Percentiles rank a stretch among this genome's conserved stretches.
phyloP scores from a whole-genome alignment of 37 sponge, comb jelly and placozoan species.

The Ephydatia muelleri region DNA sequence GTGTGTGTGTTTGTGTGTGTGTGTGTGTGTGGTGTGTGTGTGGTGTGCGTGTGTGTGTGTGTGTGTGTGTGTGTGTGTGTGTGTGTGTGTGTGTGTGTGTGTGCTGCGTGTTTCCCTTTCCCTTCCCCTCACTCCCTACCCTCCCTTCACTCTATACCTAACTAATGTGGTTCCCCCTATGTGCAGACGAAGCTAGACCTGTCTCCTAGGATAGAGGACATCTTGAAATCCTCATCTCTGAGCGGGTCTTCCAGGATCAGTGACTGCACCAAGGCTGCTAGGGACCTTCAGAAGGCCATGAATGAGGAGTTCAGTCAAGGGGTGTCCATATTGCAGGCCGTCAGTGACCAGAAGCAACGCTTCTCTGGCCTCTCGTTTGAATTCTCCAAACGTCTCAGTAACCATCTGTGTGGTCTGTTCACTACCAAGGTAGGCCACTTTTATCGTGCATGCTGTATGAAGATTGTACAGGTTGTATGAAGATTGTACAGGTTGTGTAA shows the following conservation, averaged over 20 bases:
- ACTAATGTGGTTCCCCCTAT: too few relatives aligned
- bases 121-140: neutral
- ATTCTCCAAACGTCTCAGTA: slow-evolving; percentile 40
- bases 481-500: neutral
- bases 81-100: slow-evolving; percentile 19
- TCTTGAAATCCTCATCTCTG: slow-evolving; percentile 32
- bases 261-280: slow-evolving; percentile 61
- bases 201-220: slow-evolving; percentile 37
- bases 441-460: neutral
- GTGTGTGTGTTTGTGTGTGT: too few relatives aligned
- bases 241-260: slow-evolving; percentile 14
- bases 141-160: too few relatives aligned
- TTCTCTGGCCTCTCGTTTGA: slow-evolving; percentile 39
- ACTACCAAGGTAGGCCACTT: neutral
- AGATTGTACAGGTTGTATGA: neutral
- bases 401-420: slow-evolving; percentile 44
- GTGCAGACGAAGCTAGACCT: slow-evolving; percentile 75
- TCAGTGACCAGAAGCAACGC: slow-evolving; percentile 45
- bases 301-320: slow-evolving; percentile 48
- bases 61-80: slow-evolving; percentile 16
- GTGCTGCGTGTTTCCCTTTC: slow-evolving; percentile 5
- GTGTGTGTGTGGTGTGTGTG: slow-evolving; percentile 5
- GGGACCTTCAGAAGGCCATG: slow-evolving; percentile 35
- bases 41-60: slow-evolving; percentile 11
- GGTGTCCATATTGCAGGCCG: slow-evolving; percentile 58